Conservation (phyloP, 2,888 invertebrate genomes). For the Chrysolina americana region DNA sequence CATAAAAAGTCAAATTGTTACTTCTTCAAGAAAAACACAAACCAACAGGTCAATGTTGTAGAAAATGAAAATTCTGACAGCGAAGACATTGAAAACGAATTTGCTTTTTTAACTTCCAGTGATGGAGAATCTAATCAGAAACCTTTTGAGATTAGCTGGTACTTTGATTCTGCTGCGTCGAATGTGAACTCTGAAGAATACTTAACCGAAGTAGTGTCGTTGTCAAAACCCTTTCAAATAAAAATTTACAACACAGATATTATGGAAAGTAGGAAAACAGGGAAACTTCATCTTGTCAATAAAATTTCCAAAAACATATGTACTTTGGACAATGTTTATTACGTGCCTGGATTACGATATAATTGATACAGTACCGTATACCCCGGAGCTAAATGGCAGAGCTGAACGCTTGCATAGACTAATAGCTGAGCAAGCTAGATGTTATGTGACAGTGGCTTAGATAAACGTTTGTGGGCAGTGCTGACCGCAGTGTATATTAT, state of each 20-base stretch:
- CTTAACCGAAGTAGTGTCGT: background rate
- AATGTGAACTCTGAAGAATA: slow-evolving; percentile 9
- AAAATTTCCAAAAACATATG: background rate
- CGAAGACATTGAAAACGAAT: background rate
- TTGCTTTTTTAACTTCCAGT: background rate
- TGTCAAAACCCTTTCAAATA: slow-evolving; percentile 12
- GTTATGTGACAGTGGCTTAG: background rate
- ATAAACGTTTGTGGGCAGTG: background rate
- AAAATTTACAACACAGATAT: background rate
- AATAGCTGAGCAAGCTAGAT: background rate
- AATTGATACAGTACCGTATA: background rate
- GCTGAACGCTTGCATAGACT: background rate
- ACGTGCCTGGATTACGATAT: slow-evolving; percentile 2
- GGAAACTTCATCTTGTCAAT: slow-evolving; percentile 17
- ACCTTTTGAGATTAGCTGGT: background rate
- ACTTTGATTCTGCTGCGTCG: background rate
- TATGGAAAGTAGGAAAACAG: slow-evolving; percentile 4
- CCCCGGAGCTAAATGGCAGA: background rate
- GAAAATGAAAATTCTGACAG: background rate
- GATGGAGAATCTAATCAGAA: background rate
- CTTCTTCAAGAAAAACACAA: background rate
- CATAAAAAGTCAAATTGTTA: background rate
- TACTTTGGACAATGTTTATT: slow-evolving; percentile 1
- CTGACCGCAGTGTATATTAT: background rate
- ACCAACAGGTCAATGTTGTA: background rate